These are phyloP conservation scores for Melipona bicolor DNA, from an alignment of 2,888 invertebrate species.

Conservation along the genomic window DNA sequence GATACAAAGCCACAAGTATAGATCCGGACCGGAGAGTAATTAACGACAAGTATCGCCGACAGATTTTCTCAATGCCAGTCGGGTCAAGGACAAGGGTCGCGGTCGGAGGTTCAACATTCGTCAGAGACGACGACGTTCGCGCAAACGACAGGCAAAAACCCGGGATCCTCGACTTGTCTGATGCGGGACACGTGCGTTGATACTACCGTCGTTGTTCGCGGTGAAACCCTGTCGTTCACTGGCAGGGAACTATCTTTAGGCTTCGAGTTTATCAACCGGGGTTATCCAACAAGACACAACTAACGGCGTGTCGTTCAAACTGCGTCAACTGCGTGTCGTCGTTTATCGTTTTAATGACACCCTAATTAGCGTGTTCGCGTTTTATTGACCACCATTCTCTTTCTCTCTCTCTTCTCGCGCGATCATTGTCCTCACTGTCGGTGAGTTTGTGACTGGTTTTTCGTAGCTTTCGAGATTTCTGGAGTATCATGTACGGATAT, in stretches of 20 bases:
- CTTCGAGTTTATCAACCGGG: slow-evolving; percentile 78
- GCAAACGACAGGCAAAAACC: slow-evolving; percentile 17
- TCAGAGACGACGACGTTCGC: slow-evolving; percentile 6
- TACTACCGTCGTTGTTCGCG: slow-evolving; percentile 71
- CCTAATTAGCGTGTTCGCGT: slow-evolving; percentile 81
- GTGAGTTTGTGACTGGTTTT: neutral
- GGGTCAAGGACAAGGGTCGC: slow-evolving; percentile 19
- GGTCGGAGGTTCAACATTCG: slow-evolving; percentile 7
- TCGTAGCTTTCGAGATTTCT: neutral
- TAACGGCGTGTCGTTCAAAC: slow-evolving; percentile 80
- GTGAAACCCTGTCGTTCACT: slow-evolving; percentile 16
- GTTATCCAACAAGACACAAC: slow-evolving; percentile 83
- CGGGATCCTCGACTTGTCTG: slow-evolving; percentile 11
- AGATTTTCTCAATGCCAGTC: neutral
- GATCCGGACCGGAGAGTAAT: neutral
- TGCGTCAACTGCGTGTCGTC: slow-evolving; percentile 81
- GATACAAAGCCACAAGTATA: neutral
- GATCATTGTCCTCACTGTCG: neutral
- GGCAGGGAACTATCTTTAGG: slow-evolving; percentile 43
- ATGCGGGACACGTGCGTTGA: slow-evolving; percentile 67
- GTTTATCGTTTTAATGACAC: slow-evolving; percentile 82
- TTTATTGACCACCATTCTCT: slow-evolving; percentile 70
- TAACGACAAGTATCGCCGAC: neutral
- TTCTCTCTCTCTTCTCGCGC: neutral
- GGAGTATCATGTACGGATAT: neutral